phyloP scores from a whole-genome alignment of 64 coral and sea anemone genomes.

The Orbicella faveolata region DNA sequence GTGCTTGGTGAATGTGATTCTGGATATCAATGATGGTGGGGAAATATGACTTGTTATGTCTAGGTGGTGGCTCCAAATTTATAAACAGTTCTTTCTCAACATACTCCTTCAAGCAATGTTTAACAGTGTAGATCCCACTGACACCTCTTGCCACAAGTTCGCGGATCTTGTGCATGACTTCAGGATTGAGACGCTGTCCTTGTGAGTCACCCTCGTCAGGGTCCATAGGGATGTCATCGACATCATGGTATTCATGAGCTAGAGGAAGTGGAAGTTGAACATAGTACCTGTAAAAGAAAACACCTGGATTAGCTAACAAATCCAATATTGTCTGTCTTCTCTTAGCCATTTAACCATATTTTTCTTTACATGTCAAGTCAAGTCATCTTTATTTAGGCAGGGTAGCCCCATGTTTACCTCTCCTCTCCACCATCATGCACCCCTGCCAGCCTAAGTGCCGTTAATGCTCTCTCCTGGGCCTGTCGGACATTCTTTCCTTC shows the following conservation, averaged over 20 bases:
- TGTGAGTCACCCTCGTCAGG: conserved; percentile 35
- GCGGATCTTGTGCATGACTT: conserved; percentile 85
- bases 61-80: conserved; percentile 67
- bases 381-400: no score
- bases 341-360: not conserved
- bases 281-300: conserved; percentile 68
- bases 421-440: conserved; percentile 88
- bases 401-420: conserved; percentile 43
- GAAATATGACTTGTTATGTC: conserved; percentile 95
- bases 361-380: no score
- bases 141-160: conserved; percentile 95
- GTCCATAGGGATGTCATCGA: conserved; percentile 71
- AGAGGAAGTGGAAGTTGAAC: conserved; percentile 91
- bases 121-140: conserved; percentile 86
- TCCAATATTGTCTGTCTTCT: not conserved
- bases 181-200: conserved; percentile 77
- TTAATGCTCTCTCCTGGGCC: conserved; percentile 91
- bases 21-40: conserved; percentile 97
- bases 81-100: conserved; percentile 91
- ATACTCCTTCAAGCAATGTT: conserved; percentile 90
- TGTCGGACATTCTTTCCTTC: conserved; percentile 92
- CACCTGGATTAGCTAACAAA: not conserved
- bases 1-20: conserved; percentile 96
- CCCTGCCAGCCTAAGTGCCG: conserved; percentile 84
- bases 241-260: conserved; percentile 94